A percentile compares a stretch with the other conserved stretches of the same genome.
Conservation (phyloP, 2,797 vertebrate genomes). For the Ceyx erithaca region DNA sequence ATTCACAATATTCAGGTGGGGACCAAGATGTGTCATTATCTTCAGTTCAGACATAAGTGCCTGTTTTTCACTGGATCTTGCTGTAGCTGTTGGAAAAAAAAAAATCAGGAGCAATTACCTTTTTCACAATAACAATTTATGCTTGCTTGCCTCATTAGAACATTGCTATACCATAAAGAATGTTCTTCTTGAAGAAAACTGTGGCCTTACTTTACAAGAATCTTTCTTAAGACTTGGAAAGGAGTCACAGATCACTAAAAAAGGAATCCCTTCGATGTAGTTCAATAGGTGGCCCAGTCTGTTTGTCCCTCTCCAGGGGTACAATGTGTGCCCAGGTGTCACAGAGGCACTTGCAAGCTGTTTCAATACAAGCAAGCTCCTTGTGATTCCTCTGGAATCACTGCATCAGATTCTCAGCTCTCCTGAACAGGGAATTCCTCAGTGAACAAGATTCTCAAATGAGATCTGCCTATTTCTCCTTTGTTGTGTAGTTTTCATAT, state of each 20-base stretch:
- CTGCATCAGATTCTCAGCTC: background rate
- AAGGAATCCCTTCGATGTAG: background rate
- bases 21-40: constrained; percentile 99
- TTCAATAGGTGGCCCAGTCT: background rate
- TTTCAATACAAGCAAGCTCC: background rate
- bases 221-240: background rate
- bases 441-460: background rate
- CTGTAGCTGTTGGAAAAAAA: constrained; percentile 86
- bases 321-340: background rate
- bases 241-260: background rate
- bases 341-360: background rate
- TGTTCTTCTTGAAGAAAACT: background rate
- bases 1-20: constrained; percentile 97
- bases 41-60: constrained; percentile 99
- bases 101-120: background rate
- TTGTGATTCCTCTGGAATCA: background rate
- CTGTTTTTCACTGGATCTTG: constrained; percentile 97
- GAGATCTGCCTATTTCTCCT: background rate
- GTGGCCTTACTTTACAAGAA: background rate
- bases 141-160: background rate
- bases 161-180: background rate
- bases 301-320: background rate
- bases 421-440: background rate
- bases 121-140: background rate
- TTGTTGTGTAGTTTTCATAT: background rate